Evolutionary conservation across 2,113 vertebrate species (phyloP), one percentile per base, ranked within the genome.

Genomic region (Calcarius ornatus): DNA sequence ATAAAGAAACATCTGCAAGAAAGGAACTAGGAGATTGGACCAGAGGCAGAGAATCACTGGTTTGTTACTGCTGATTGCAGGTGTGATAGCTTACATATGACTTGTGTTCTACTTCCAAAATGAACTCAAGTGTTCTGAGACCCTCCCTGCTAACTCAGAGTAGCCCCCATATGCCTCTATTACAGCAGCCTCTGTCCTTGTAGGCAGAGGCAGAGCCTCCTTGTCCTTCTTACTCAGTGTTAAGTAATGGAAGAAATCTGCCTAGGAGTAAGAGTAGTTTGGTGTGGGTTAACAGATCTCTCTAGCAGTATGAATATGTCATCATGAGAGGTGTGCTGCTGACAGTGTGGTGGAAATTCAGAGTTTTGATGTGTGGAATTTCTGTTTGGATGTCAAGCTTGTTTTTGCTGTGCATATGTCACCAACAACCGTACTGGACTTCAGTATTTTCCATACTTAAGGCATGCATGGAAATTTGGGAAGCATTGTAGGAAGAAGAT

Each of bases 301-400:
- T 1, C 0, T 65, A 14, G 20, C 9, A 40, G 31, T 28, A 35
- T 0, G 2, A 33, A 21, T 31, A 10, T 48, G 31, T 47, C 43
- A 28, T 2, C 5, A 1, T 45, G 35, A 50, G 13, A 33, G 13
- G 8, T 70, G 79, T 82, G 33, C 47, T 79, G 51, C 60, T 37
- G 38, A 69, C 14, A 30, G 45, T 18, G 9, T 61, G 35, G 15
- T 88, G 37, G 82, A 63, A 66, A 33, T 61, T 40, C 10, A 23
- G 38, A 23, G 25, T 6, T 24, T 23, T 11, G 8, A 27, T 1
- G 0, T 14, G 6, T 85, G 47, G 21, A 60, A 47, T 27, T 70
- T 77, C 28, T 68, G 24, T 76, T 65, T 60, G 50, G 22, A 65
- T 73, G 15, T 25, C n/a, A 65, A 10, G 12, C 1, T 0, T 1